Base-by-base conservation (phyloP, 2,797 vertebrate genomes). In the Poeciliopsis infans region DNA sequence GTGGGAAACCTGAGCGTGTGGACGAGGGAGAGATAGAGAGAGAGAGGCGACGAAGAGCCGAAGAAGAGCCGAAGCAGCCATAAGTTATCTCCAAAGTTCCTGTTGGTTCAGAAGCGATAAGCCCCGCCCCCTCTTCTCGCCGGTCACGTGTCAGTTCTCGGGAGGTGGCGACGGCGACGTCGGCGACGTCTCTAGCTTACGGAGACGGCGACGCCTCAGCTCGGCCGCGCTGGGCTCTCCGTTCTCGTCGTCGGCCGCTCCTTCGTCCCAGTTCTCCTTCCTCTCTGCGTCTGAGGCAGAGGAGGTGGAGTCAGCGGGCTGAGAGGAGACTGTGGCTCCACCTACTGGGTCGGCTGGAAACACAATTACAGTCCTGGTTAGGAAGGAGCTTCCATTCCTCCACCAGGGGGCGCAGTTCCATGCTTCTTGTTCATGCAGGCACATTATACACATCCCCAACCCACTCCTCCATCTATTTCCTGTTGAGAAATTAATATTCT, bases 151-250 rank as follows among this genome's bases (percentile, higher is more conserved):
- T 98, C 96, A 97, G 85, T 96, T 96, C 70, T 96, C 95, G 1
- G 95, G 89, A 1, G 94, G 87, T 0, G 93, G 82, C 0, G 94
- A 84, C 0, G 94, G 80, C 0, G 88, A 72, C 0, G 18, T 7
- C 18, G 89, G 72, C 0, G 89, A 57, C 0, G 96, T 96, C 87
- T 97, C 97, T n/a, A 98, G 89, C 85, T 98, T 98, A 2, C 97
- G 97, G 43, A 99, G 97, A 18, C 97, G 96, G 4, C 98, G 96
- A 23, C 97, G 94, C 70, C 97, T 96, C 59, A 98, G 89, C 87
- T 98, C 97, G 0, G 96, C 97, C 0, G 97, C 88, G 1, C 96
- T 96, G 0, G 97, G 97, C 71, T 97, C 97, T 0, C 94, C 96
- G 0, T 94, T 94, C 4, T 94, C 94, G 2, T 94, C 89, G 0